A percentile compares a stretch with the other conserved stretches of the same genome.
Evolutionary conservation across 2,113 vertebrate species (phyloP).

Genomic region (Psammodynastes pulverulentus): DNA sequence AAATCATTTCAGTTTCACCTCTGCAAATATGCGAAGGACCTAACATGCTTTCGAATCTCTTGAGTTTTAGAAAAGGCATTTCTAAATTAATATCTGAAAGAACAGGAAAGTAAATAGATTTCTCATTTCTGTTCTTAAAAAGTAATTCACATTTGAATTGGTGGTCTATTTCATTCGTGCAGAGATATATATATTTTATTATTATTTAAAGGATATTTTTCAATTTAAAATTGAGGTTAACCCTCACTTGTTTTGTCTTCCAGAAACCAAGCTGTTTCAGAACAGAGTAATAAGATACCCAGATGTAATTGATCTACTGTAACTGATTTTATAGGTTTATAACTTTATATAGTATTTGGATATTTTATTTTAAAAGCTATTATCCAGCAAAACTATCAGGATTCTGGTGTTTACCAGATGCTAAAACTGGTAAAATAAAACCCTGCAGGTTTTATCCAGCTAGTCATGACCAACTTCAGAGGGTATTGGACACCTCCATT

Average conservation of each 20-base stretch:
- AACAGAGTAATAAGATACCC: not conserved
- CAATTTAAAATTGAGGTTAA: not conserved
- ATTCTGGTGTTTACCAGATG: no score
- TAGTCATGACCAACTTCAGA: no score
- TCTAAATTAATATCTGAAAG: not conserved
- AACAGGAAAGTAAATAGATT: not conserved
- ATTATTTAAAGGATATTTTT: not conserved
- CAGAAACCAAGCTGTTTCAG: not conserved
- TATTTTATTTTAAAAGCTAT: no score
- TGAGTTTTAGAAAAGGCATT: not conserved
- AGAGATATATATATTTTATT: not conserved
- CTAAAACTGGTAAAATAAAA: no score
- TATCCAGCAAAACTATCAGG: no score
- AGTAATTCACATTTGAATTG: not conserved
- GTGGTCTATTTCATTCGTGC: not conserved
- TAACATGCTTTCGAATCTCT: not conserved
- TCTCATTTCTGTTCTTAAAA: not conserved
- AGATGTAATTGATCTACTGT: not conserved
- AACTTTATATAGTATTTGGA: no score
- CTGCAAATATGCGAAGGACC: not conserved
- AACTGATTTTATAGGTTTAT: no score
- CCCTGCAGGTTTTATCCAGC: no score
- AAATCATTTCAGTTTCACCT: conserved; percentile 11
- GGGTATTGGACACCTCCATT: no score
- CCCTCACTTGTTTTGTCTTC: not conserved